Conservation (phyloP, 2,113 vertebrate genomes). For the Psittacara wagleri region DNA sequence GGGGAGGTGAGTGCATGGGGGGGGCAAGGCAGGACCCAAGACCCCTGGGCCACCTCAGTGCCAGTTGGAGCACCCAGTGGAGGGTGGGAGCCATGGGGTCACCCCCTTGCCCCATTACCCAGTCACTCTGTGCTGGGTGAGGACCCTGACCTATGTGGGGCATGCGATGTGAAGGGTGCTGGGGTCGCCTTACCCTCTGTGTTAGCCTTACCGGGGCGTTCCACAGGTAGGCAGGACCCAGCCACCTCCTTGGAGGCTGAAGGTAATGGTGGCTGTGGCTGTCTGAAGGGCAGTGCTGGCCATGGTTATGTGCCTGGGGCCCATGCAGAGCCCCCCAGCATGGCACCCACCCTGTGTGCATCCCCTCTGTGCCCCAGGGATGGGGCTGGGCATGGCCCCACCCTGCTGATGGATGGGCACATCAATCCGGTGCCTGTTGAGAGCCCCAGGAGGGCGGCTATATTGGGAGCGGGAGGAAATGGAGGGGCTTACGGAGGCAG, state of each 20-base stretch:
- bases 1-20: neutral
- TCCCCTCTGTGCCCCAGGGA: accelerated
- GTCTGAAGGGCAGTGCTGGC: neutral
- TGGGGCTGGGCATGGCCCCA: neutral
- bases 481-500: conserved; percentile 18
- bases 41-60: accelerated
- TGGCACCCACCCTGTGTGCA: accelerated
- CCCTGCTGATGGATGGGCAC: conserved; percentile 21
- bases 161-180: accelerated
- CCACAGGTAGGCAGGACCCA: neutral
- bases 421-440: neutral
- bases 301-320: neutral
- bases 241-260: neutral
- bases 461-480: conserved; percentile 16
- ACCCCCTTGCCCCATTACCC: accelerated
- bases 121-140: accelerated
- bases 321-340: neutral
- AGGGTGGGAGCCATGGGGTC: accelerated
- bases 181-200: neutral
- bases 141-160: neutral
- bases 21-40: neutral
- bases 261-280: neutral
- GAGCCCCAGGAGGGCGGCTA: neutral
- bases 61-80: too few relatives aligned
- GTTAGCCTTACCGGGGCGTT: accelerated